Evolutionary conservation across 1,140 invertebrate genomes (phyloP).

Genomic region (Drosophila kikkawai): DNA sequence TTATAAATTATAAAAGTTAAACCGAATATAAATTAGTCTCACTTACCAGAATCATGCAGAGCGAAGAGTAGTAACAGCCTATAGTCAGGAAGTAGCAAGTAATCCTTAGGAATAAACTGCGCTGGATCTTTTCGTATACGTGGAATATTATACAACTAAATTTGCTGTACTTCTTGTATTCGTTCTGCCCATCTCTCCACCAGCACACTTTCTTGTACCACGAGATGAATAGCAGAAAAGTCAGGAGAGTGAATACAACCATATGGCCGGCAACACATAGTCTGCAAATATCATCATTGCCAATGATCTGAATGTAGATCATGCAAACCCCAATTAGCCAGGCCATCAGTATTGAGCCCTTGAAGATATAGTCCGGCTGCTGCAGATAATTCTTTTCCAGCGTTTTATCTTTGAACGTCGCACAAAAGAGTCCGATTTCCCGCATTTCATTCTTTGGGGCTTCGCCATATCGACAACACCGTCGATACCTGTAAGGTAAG

Average conservation of each 20-base stretch:
- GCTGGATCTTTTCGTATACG: slow-evolving; percentile 34
- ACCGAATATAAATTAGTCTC: background rate
- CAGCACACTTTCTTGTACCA: slow-evolving; percentile 85
- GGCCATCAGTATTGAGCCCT: slow-evolving; percentile 62
- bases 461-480: background rate
- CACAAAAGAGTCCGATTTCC: slow-evolving; percentile 18
- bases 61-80: slow-evolving; percentile 85
- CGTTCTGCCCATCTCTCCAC: slow-evolving; percentile 85
- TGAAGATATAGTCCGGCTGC: slow-evolving; percentile 73
- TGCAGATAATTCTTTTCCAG: slow-evolving; percentile 65
- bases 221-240: slow-evolving; percentile 70
- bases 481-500: background rate
- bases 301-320: slow-evolving; percentile 22
- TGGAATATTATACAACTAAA: slow-evolving; percentile 87
- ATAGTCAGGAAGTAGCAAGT: slow-evolving; percentile 72
- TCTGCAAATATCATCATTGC: background rate
- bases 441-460: background rate
- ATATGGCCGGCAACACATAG: background rate
- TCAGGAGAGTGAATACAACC: slow-evolving; percentile 35
- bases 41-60: slow-evolving; percentile 87
- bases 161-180: slow-evolving; percentile 86
- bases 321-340: slow-evolving; percentile 45
- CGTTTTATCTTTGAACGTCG: slow-evolving; percentile 59
- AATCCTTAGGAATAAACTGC: slow-evolving; percentile 28
- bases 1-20: no score